Conservation (phyloP, 2,797 vertebrate species). For the Scomberomorus guttatus region DNA sequence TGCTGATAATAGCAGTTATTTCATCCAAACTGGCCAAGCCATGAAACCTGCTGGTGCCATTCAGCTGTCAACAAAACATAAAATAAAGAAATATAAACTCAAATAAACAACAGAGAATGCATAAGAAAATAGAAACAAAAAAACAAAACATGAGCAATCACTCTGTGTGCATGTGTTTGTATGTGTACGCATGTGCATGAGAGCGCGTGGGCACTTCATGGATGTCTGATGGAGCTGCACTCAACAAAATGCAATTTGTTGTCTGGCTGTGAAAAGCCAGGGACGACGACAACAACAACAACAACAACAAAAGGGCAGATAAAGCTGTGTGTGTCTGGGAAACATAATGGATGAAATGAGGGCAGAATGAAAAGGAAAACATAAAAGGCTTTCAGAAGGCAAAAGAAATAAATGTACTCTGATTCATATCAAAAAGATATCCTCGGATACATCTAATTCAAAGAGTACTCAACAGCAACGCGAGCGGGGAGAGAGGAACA, state of each 20-base stretch:
- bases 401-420: slow-evolving; percentile 59
- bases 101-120: slow-evolving; percentile 67
- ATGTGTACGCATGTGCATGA: slow-evolving; percentile 21
- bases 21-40: slow-evolving; percentile 89
- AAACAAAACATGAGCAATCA: slow-evolving; percentile 25
- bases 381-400: slow-evolving; percentile 70
- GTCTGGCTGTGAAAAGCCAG: slow-evolving; percentile 72
- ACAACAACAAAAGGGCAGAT: slow-evolving; percentile 68
- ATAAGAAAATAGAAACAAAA: slow-evolving; percentile 23
- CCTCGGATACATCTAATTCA: slow-evolving; percentile 25
- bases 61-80: slow-evolving; percentile 80
- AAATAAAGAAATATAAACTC: slow-evolving; percentile 72
- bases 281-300: slow-evolving; percentile 41
- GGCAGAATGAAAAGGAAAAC: slow-evolving; percentile 73
- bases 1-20: slow-evolving; percentile 88
- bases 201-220: slow-evolving; percentile 9
- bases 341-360: slow-evolving; percentile 72
- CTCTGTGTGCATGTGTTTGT: neutral
- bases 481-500: slow-evolving; percentile 1
- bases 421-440: slow-evolving; percentile 67
- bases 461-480: slow-evolving; percentile 15
- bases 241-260: slow-evolving; percentile 69
- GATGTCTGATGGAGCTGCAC: slow-evolving; percentile 56
- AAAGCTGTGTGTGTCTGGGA: slow-evolving; percentile 65
- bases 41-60: slow-evolving; percentile 85